Conservation (phyloP, 92 coral and sea anemone genomes). For the Porites lobata region DNA sequence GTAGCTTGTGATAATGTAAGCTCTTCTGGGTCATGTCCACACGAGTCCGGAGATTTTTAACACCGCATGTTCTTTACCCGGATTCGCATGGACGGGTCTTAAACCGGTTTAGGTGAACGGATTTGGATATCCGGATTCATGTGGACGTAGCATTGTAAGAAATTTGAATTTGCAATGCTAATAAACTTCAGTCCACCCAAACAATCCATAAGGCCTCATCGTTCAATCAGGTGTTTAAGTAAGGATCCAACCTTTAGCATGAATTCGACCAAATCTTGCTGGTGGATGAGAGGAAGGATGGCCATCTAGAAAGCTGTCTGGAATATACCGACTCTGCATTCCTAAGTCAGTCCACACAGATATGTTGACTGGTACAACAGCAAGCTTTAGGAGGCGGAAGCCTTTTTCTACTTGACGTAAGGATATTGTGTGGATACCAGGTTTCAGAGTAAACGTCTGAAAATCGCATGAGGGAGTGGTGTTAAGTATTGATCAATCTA, state of each 20-base stretch:
- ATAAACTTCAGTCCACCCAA: too few relatives aligned
- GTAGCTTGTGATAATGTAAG: too few relatives aligned
- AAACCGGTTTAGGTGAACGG: too few relatives aligned
- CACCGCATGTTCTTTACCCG: too few relatives aligned
- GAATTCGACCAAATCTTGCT: constrained; percentile 85
- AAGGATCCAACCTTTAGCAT: constrained; percentile 73
- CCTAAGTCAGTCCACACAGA: constrained; percentile 91
- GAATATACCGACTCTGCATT: constrained; percentile 90
- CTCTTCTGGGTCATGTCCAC: too few relatives aligned
- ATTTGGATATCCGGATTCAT: too few relatives aligned
- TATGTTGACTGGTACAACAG: constrained; percentile 73
- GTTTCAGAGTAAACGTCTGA: constrained; percentile 62
- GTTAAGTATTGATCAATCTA: neutral
- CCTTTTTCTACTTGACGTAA: constrained; percentile 75
- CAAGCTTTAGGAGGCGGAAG: constrained; percentile 71
- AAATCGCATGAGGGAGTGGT: neutral
- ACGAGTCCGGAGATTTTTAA: too few relatives aligned
- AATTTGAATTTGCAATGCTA: too few relatives aligned
- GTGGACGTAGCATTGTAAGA: too few relatives aligned
- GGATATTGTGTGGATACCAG: constrained; percentile 85
- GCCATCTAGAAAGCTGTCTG: constrained; percentile 70
- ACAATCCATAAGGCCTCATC: neutral
- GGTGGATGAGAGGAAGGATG: constrained; percentile 36
- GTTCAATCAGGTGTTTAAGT: neutral
- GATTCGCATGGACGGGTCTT: too few relatives aligned